These are phyloP conservation scores for Hirtodrosophila histrioides DNA, from an alignment of 2,888 invertebrate genomes.

Conservation along the genomic window DNA sequence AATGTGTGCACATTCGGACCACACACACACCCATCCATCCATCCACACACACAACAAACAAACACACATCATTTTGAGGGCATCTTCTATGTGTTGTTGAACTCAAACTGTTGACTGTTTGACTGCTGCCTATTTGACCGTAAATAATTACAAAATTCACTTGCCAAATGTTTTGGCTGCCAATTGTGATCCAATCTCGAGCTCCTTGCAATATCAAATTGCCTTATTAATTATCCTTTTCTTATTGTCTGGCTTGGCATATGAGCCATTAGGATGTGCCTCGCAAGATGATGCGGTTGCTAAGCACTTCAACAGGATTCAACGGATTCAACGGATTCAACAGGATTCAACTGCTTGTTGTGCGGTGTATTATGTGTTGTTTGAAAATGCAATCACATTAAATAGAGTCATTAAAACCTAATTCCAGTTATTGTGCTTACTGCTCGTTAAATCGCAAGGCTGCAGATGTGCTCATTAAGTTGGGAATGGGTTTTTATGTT, in stretches of 20 bases:
- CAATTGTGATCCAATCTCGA: conserved; percentile 3
- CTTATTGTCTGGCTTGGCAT: neutral
- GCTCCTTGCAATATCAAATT: conserved; percentile 4
- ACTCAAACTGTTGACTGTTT: conserved; percentile 44
- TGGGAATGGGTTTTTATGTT: conserved; percentile 21
- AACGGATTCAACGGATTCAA: neutral
- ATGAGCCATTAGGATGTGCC: conserved; percentile 18
- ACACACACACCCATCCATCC: conserved; percentile 2
- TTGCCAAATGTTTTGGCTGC: conserved; percentile 38
- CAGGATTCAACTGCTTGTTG: conserved; percentile 1
- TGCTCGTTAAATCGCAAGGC: conserved; percentile 38
- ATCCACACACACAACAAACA: neutral
- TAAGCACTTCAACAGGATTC: no score
- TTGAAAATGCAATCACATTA: conserved; percentile 44
- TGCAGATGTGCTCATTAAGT: conserved; percentile 28
- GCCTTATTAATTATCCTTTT: conserved; percentile 10
- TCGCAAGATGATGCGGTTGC: neutral
- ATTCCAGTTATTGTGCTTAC: conserved; percentile 33
- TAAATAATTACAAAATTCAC: conserved; percentile 61
- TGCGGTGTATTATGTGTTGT: conserved; percentile 18
- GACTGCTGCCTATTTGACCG: conserved; percentile 31
- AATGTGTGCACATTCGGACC: conserved; percentile 31
- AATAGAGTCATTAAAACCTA: conserved; percentile 50
- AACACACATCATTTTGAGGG: conserved; percentile 24
- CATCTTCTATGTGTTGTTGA: conserved; percentile 10